phyloP scores from a whole-genome alignment of 2,113 vertebrate species.

The Nestor notabilis region DNA sequence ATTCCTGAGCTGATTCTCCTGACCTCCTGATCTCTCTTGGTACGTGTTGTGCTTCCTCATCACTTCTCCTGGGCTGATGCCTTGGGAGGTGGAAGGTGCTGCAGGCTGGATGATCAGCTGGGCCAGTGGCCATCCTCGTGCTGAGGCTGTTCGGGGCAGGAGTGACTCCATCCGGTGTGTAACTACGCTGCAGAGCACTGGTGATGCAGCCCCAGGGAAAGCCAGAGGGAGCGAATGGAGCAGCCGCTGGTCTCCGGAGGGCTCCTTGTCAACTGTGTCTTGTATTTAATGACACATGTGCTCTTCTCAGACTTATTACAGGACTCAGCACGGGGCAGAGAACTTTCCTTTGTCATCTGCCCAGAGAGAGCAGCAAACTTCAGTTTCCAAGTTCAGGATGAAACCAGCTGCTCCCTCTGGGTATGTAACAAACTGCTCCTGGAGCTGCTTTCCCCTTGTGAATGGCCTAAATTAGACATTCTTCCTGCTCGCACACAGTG shows the following conservation, averaged over 20 bases:
- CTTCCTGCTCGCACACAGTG: neutral
- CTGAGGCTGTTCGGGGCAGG: neutral
- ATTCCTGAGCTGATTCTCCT: neutral
- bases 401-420: slow-evolving; percentile 3
- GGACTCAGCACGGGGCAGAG: neutral
- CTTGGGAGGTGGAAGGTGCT: neutral
- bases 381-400: neutral
- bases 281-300: slow-evolving; percentile 24
- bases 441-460: neutral
- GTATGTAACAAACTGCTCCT: neutral
- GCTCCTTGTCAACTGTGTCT: neutral
- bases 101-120: neutral
- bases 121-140: neutral
- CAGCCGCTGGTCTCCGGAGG: neutral
- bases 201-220: slow-evolving; percentile 27
- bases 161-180: neutral
- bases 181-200: neutral
- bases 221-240: slow-evolving; percentile 33
- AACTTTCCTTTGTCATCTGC: neutral
- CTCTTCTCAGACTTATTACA: neutral
- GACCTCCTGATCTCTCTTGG: neutral
- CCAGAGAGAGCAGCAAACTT: neutral
- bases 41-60: neutral
- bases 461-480: neutral
- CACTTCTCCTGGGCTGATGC: neutral